These are phyloP conservation scores for Dromaius novaehollandiae DNA, from an alignment of 2,113 vertebrate genomes.

Conservation along the genomic window DNA sequence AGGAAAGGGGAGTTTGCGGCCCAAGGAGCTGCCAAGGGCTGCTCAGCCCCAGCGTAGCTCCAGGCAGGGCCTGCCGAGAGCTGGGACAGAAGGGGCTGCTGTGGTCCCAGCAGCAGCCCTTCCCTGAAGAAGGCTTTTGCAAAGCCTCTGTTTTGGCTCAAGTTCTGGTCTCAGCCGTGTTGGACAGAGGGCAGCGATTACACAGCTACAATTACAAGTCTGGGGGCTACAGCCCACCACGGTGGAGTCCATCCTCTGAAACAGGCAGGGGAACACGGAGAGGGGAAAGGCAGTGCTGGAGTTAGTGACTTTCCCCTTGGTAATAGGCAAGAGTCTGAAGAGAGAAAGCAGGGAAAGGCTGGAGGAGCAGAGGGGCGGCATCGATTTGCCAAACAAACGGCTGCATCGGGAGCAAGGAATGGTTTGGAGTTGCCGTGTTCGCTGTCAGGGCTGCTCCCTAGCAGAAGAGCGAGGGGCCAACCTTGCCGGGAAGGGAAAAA, in stretches of 20 bases:
- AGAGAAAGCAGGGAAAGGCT: not conserved
- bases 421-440: rapidly evolving
- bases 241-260: not conserved
- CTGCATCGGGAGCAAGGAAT: rapidly evolving
- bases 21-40: not conserved
- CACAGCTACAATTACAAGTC: not conserved
- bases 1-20: too few species aligned
- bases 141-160: too few species aligned
- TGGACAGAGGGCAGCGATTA: not conserved
- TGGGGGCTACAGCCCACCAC: not conserved
- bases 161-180: too few species aligned
- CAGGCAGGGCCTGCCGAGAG: too few species aligned
- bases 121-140: too few species aligned
- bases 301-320: not conserved
- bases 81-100: too few species aligned
- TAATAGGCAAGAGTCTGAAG: not conserved
- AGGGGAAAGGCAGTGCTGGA: too few species aligned
- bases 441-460: too few species aligned
- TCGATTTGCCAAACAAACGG: not conserved
- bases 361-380: not conserved
- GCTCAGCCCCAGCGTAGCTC: too few species aligned
- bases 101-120: too few species aligned
- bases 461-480: too few species aligned
- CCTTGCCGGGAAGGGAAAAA: not conserved
- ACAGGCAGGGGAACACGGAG: too few species aligned